Conservation (phyloP, 2,113 vertebrate genomes). For the Prunella himalayana region DNA sequence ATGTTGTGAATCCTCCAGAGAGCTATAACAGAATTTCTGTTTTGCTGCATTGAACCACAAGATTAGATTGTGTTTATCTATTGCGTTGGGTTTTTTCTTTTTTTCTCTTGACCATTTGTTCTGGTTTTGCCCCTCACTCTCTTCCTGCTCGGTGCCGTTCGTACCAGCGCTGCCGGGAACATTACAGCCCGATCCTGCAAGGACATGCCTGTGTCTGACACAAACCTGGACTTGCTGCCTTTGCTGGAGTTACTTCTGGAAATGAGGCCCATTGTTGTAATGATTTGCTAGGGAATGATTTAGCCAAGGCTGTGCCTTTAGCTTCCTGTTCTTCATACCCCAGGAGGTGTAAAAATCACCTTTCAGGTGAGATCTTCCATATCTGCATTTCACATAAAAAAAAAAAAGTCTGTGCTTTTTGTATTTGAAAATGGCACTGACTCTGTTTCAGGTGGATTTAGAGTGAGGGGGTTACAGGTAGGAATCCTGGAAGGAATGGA, state of each 20-base stretch:
- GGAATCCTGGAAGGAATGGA: background rate
- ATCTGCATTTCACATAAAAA: background rate
- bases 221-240: background rate
- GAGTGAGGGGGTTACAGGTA: background rate
- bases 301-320: background rate
- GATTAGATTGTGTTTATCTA: conserved; percentile 45
- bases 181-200: background rate
- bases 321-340: background rate
- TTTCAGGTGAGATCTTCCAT: background rate
- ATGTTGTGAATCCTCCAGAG: conserved; percentile 21
- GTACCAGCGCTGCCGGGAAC: background rate
- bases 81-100: background rate
- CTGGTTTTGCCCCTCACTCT: conserved; percentile 2
- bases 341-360: background rate
- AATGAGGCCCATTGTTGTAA: background rate
- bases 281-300: background rate
- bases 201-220: background rate
- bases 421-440: background rate
- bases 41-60: conserved; percentile 50
- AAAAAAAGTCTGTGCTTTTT: background rate
- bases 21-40: conserved; percentile 35
- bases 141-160: background rate
- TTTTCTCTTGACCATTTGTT: background rate
- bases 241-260: background rate
- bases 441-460: background rate